Conservation (phyloP, 1,140 invertebrate species). For the Drosophila lacertosa region DNA sequence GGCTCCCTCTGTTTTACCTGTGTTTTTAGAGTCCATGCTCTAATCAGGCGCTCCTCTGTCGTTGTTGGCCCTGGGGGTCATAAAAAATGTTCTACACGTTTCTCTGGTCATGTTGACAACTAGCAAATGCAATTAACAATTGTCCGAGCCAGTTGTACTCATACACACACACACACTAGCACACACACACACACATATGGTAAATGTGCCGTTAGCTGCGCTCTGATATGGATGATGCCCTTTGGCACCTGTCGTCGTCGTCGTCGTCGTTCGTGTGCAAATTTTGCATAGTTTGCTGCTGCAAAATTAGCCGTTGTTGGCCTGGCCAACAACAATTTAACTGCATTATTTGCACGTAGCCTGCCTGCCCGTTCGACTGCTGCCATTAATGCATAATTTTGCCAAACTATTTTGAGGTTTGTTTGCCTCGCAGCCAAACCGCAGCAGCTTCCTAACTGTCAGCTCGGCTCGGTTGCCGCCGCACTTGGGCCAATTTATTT, state of each 20-base stretch:
- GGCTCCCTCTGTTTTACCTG: neutral
- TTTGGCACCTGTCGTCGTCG: slow-evolving; percentile 77
- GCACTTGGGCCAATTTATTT: slow-evolving; percentile 71
- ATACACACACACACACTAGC: slow-evolving; percentile 28
- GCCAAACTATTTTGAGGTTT: slow-evolving; percentile 82
- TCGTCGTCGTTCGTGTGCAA: slow-evolving; percentile 48
- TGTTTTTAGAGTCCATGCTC: slow-evolving; percentile 5
- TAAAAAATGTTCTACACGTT: slow-evolving; percentile 59
- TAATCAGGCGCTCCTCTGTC: slow-evolving; percentile 37
- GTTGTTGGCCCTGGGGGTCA: slow-evolving; percentile 20
- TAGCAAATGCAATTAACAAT: slow-evolving; percentile 83
- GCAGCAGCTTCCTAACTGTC: slow-evolving; percentile 43
- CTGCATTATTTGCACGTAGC: slow-evolving; percentile 76
- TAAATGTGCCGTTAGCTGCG: slow-evolving; percentile 55
- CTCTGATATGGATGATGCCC: slow-evolving; percentile 65
- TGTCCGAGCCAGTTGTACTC: slow-evolving; percentile 56
- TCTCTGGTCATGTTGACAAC: slow-evolving; percentile 72
- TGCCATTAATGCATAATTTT: slow-evolving; percentile 82
- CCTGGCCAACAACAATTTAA: slow-evolving; percentile 58
- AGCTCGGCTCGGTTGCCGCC: neutral
- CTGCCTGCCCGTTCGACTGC: slow-evolving; percentile 31
- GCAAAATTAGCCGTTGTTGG: slow-evolving; percentile 60
- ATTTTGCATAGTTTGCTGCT: slow-evolving; percentile 66
- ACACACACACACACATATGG: slow-evolving; percentile 7
- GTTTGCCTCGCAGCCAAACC: slow-evolving; percentile 69